phyloP scores from a whole-genome alignment of 2,888 invertebrate genomes.

The Sclerodermus sp. region DNA sequence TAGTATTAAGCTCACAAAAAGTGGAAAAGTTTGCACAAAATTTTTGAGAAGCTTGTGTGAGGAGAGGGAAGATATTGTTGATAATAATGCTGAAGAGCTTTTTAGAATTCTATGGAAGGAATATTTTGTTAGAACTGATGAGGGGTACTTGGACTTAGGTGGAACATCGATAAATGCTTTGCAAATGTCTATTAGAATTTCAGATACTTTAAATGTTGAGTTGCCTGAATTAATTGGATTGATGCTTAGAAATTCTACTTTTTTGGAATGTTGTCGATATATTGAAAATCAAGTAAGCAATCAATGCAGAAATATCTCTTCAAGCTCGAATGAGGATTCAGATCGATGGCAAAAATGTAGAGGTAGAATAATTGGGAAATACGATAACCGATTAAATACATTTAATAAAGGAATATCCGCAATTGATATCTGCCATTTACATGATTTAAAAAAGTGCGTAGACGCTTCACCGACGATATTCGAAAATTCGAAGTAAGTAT shows the following conservation, averaged over 20 bases:
- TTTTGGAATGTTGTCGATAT: constrained; percentile 49
- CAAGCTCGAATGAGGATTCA: constrained; percentile 5
- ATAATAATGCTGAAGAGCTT: constrained; percentile 26
- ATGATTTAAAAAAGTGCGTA: constrained; percentile 76
- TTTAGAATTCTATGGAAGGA: constrained; percentile 35
- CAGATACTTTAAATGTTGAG: constrained; percentile 55
- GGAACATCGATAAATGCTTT: constrained; percentile 74
- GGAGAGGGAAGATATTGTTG: constrained; percentile 35
- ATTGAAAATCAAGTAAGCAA: constrained; percentile 22
- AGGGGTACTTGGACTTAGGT: constrained; percentile 66
- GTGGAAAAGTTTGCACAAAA: constrained; percentile 71
- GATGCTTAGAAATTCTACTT: constrained; percentile 60
- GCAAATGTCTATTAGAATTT: constrained; percentile 65
- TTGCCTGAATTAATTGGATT: constrained; percentile 62
- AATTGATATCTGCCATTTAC: constrained; percentile 57
- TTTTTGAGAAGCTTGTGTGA: constrained; percentile 57
- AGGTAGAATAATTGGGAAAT: constrained; percentile 20
- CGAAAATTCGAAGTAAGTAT: constrained; percentile 57
- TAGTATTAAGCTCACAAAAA: constrained; percentile 65
- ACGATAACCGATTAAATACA: constrained; percentile 1
- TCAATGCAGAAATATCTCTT: too few species aligned
- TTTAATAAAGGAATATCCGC: constrained; percentile 15
- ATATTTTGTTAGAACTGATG: constrained; percentile 32
- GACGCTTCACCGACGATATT: constrained; percentile 74
- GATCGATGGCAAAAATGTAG: constrained; percentile 41